Evolutionary conservation across 2,113 vertebrate genomes (phyloP), one percentile per base, ranked within the genome.

Genomic region (Paraplagusia blochii): DNA sequence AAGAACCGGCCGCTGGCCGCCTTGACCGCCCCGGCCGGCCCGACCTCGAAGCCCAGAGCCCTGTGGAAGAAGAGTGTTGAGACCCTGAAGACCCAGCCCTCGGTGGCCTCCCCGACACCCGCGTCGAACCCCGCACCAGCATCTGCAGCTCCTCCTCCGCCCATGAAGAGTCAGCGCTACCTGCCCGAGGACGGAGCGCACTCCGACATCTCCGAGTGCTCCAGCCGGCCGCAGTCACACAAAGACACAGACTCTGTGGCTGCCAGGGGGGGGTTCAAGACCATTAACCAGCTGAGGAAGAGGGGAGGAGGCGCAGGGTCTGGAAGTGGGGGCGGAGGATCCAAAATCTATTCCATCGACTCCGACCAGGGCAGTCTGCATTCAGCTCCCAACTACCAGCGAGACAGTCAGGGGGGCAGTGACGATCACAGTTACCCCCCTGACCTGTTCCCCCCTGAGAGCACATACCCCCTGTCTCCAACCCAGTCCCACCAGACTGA

Each of bases 1-100:
- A 93, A 96, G 71, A 80, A 13, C 11, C 94, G 91, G 44, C 65
- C 64, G 7, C 2, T 29, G 22, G 22, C 22, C 22, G 22, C 3
- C 2, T 6, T 29, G 22, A 6, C 79, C 1, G 77, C 62, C 14
- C 48, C 71, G 0, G 66, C 72, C 46, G 11, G 52, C 48, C 1
- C 85, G 0, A 83, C 88, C 45, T 94, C 96, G 6, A 92, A 95
- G 40, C 92, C 96, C 0, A 89, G 96, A 46, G 93, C 94, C 49
- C 91, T 98, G 52, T 98, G 96, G 97, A 96, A 89, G 85, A 98
- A 98, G 63, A 97, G 95, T 0, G 91, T 98, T 22, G 97, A 98
- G 51, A 98, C 96, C 0, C 69, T 98, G 33, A 95, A 97, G 68
- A 92, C 90, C 35, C 95, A 93, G 55, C 88, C 88, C 1, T 74